These are phyloP conservation scores for Phalacrocorax aristotelis DNA, from an alignment of 2,113 vertebrate genomes.

Conservation along the genomic window DNA sequence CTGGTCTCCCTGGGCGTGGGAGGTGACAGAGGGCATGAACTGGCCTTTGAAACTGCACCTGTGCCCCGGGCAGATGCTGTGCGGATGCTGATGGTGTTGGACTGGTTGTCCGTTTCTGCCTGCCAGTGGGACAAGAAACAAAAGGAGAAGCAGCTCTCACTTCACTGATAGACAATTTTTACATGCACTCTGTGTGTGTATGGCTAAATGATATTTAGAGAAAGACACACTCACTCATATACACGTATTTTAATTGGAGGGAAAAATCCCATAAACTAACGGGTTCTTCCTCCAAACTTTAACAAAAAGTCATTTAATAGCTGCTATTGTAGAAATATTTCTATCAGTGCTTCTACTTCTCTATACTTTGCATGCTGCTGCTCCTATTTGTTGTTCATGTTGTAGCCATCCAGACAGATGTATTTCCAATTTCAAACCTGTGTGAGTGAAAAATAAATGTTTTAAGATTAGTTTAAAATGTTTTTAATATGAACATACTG, in stretches of 20 bases:
- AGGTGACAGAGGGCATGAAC: not conserved
- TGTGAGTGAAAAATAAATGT: slow-evolving; percentile 58
- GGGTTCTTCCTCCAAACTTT: slow-evolving; percentile 29
- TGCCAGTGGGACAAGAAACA: not conserved
- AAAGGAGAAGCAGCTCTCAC: not conserved
- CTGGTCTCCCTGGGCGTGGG: rapidly evolving
- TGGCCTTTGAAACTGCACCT: not conserved
- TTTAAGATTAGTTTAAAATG: slow-evolving; percentile 31
- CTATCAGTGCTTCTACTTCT: slow-evolving; percentile 53
- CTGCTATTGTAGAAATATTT: slow-evolving; percentile 60
- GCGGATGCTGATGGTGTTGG: not conserved
- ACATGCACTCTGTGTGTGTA: not conserved
- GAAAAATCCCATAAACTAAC: slow-evolving; percentile 32
- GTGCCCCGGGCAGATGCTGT: rapidly evolving
- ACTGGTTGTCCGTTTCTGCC: not conserved
- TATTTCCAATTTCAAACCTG: slow-evolving; percentile 64
- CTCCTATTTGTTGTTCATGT: slow-evolving; percentile 52
- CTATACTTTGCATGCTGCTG: slow-evolving; percentile 50
- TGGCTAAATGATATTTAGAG: not conserved
- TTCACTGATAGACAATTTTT: not conserved
- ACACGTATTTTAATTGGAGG: slow-evolving; percentile 10
- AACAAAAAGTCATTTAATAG: slow-evolving; percentile 46
- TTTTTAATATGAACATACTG: slow-evolving; percentile 19
- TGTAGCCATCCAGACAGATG: slow-evolving; percentile 57
- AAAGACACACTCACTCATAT: not conserved